Evolutionary conservation across 2,797 vertebrate species (phyloP), one percentile per base, ranked within the genome.

Genomic region (Atherinosoma microstoma): DNA sequence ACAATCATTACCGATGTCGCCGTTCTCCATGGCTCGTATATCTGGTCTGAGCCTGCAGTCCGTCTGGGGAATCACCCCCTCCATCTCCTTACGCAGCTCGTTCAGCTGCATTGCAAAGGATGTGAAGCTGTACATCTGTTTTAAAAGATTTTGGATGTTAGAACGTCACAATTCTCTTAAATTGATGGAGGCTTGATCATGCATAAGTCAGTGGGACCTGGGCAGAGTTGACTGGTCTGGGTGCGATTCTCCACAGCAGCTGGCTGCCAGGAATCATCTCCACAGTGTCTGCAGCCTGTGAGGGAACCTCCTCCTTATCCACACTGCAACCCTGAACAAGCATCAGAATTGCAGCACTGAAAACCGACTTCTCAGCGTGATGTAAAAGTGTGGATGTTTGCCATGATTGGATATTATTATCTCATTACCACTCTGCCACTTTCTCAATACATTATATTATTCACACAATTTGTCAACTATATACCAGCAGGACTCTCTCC

Each of bases 51-150:
- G 89, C 75, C 98, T 94, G 89, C 97, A 98, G 92, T 99, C 98
- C 0, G 98, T 99, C 76, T 93, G 95, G 20, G 98, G 97, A 64
- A 99, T 94, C 81, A 94, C 86, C 2, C 91, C 95, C 89, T 97
- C 96, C 96, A 98, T 98, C 79, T 96, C 97, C 78, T 95, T 95
- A 76, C 92, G 94, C 86, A 97, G 79, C 90, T 99, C 98, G 57
- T 99, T 99, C 81, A 99, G 93, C 84, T 96, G 95, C 96, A 99
- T 97, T 2, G 98, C 97, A 84, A 99, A 99, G 24, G 93, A 95
- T 0, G 98, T 99, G 77, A 99, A 99, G 87, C 96, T 98, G 89
- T 99, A 99, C 96, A 97, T 99, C 98, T 99, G 89, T 42, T 72
- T 61, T 42, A 87, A 58, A 51, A 10, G 6, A 30, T 1, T 60